These are phyloP conservation scores for Trichosurus vulpecula DNA, from an alignment of 2,797 vertebrate genomes.

Conservation along the genomic window DNA sequence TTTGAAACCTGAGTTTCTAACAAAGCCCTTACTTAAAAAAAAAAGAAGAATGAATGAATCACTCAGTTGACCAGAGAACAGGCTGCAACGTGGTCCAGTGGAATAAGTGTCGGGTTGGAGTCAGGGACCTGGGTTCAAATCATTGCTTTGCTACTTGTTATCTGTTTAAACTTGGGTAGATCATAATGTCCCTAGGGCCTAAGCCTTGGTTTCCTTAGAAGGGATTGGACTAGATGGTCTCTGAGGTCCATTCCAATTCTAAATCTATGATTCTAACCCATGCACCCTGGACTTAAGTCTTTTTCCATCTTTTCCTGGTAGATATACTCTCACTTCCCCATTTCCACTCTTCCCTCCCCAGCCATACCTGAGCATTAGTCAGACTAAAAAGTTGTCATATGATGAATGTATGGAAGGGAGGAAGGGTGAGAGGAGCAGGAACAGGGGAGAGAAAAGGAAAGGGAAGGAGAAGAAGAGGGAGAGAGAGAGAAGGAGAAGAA, in stretches of 20 bases:
- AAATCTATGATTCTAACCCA: not conserved
- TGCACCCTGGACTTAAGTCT: not conserved
- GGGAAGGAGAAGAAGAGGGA: not conserved
- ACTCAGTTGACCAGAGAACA: not conserved
- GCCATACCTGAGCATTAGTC: not conserved
- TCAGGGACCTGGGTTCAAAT: not conserved
- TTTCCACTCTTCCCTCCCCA: not conserved
- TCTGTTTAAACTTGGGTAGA: not conserved
- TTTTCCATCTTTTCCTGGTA: not conserved
- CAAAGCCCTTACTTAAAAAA: constrained; percentile 36
- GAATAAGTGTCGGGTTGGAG: not conserved
- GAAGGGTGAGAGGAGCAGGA: not conserved
- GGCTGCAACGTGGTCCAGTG: not conserved
- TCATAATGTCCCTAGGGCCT: not conserved
- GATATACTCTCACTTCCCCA: not conserved
- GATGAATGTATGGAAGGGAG: not conserved
- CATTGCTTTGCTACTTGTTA: not conserved
- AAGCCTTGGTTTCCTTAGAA: not conserved
- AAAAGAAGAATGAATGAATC: not conserved
- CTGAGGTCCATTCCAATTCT: not conserved
- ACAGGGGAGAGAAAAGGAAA: not conserved
- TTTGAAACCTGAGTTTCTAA: constrained; percentile 63
- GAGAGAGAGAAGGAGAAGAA: not conserved
- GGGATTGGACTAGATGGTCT: not conserved
- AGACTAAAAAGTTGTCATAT: not conserved